Percentiles rank a stretch among this genome's conserved stretches.
These are phyloP conservation scores for Tyrannus savana DNA, from an alignment of 2,113 vertebrate species.

Conservation along the genomic window DNA sequence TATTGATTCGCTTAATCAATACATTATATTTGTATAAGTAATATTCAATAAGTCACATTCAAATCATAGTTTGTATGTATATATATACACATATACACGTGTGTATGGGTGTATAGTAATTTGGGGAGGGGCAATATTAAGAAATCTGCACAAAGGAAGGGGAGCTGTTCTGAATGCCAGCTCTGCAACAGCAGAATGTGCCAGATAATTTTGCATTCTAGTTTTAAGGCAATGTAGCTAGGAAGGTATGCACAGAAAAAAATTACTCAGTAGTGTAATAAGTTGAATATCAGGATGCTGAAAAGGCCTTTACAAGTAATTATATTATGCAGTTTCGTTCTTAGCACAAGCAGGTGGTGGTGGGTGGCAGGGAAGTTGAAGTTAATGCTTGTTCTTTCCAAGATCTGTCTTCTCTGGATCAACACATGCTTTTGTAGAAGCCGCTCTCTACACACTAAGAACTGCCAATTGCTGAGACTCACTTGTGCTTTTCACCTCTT, in stretches of 20 bases:
- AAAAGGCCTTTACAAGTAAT: background rate
- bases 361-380: background rate
- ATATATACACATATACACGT: fast-evolving
- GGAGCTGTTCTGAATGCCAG: background rate
- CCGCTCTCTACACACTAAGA: background rate
- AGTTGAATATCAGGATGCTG: background rate
- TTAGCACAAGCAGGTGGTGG: background rate
- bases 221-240: background rate
- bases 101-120: background rate
- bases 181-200: background rate
- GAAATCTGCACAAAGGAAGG: background rate
- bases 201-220: background rate
- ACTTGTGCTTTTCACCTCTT: background rate
- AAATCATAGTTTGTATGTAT: background rate
- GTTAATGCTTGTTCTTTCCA: background rate
- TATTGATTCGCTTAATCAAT: background rate
- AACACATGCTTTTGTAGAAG: background rate
- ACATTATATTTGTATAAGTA: background rate
- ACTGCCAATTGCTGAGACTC: background rate
- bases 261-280: background rate
- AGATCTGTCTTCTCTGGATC: background rate
- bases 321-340: background rate
- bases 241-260: background rate
- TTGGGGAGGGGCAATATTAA: background rate
- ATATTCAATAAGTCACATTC: background rate